A percentile compares a stretch with the other conserved stretches of the same genome.
phyloP scores from a whole-genome alignment of 2,113 vertebrate genomes.

The Trematocara zebra region DNA sequence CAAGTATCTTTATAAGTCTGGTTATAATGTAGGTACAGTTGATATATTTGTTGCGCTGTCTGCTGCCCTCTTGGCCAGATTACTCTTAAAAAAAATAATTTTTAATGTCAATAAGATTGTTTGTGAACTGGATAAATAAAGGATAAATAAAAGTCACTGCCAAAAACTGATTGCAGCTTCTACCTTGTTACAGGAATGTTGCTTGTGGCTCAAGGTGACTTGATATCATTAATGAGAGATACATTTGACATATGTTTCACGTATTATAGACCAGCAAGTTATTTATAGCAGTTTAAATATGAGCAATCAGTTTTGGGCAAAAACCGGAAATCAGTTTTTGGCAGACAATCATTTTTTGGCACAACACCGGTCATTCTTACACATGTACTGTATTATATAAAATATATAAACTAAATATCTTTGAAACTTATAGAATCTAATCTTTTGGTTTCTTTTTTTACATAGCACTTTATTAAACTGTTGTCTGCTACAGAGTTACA shows the following conservation, averaged over 20 bases:
- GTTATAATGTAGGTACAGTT: no score
- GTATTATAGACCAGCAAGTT: not conserved
- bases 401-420: no score
- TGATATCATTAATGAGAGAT: not conserved
- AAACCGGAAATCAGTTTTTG: not conserved
- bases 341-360: not conserved
- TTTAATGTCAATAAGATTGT: not conserved
- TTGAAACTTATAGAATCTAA: no score
- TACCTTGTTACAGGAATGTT: not conserved
- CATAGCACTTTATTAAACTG: no score
- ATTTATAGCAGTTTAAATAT: not conserved
- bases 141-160: not conserved
- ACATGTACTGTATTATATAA: no score
- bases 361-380: not conserved
- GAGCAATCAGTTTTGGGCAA: not conserved
- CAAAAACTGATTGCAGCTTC: not conserved
- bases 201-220: not conserved
- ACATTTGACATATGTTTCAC: not conserved
- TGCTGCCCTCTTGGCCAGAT: no score
- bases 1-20: no score
- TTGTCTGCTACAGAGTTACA: no score
- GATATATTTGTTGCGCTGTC: no score
- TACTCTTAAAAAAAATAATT: not conserved
- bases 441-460: no score
- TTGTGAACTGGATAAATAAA: not conserved